Evolutionary conservation across 2,113 vertebrate genomes (phyloP).

Genomic region (Nothoprocta pentlandii): DNA sequence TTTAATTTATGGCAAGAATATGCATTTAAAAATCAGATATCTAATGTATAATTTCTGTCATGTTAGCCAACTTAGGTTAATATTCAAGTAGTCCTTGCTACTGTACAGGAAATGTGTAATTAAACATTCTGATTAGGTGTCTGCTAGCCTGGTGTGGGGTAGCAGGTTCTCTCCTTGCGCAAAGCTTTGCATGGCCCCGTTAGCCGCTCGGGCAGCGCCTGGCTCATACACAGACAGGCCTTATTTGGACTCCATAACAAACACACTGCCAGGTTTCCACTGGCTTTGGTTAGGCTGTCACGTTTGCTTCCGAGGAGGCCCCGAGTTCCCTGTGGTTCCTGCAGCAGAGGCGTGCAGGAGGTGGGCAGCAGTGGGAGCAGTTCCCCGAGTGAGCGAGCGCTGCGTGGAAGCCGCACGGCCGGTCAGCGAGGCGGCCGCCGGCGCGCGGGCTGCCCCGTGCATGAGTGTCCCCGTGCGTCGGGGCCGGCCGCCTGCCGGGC

Average conservation of each 20-base stretch:
- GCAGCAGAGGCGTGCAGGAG: background rate
- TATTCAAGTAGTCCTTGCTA: conserved; percentile 24
- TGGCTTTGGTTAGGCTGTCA: conserved; percentile 35
- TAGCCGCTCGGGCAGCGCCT: conserved; percentile 47
- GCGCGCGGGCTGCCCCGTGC: too few relatives aligned
- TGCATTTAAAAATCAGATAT: rapidly evolving
- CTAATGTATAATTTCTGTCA: background rate
- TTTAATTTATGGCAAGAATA: conserved; percentile 1
- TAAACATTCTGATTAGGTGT: conserved; percentile 54
- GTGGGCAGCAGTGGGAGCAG: background rate
- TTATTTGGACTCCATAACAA: conserved; percentile 22
- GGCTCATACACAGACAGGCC: conserved; percentile 22
- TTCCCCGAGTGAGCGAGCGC: background rate
- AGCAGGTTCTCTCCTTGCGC: conserved; percentile 63
- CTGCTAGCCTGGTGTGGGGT: conserved; percentile 26
- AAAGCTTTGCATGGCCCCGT: conserved; percentile 33
- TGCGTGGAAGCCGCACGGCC: too few relatives aligned
- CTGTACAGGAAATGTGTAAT: conserved; percentile 58
- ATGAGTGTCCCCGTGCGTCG: too few relatives aligned
- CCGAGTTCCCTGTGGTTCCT: background rate
- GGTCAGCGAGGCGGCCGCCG: too few relatives aligned
- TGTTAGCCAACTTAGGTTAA: conserved; percentile 6
- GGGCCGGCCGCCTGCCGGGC: too few relatives aligned
- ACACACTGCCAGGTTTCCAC: conserved; percentile 45
- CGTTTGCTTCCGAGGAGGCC: conserved; percentile 26